Conservation (phyloP, 2,888 invertebrate species). For the Dorcus hopei region DNA sequence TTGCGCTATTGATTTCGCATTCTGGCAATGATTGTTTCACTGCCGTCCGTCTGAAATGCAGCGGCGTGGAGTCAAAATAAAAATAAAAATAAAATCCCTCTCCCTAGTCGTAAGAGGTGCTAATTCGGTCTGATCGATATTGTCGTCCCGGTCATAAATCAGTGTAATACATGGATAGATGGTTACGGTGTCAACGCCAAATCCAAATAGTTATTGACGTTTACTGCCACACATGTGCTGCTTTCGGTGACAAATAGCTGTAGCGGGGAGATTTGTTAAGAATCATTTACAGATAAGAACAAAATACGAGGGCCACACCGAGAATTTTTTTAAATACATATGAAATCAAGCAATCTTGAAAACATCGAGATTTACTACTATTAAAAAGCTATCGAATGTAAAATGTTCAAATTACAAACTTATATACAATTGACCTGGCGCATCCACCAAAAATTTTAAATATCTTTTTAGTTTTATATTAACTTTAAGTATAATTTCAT, state of each 20-base stretch:
- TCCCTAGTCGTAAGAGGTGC: conserved; percentile 22
- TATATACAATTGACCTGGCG: too few relatives aligned
- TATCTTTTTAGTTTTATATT: too few relatives aligned
- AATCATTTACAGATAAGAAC: neutral
- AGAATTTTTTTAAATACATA: too few relatives aligned
- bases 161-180: conserved; percentile 34
- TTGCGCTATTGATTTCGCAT: conserved; percentile 40
- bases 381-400: too few relatives aligned
- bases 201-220: conserved; percentile 35
- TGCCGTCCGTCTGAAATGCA: neutral
- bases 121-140: conserved; percentile 28
- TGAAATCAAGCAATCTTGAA: too few relatives aligned
- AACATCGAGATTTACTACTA: too few relatives aligned
- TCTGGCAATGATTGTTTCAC: conserved; percentile 31
- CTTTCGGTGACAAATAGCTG: conserved; percentile 21
- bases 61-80: conserved; percentile 9
- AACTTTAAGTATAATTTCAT: too few relatives aligned
- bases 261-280: conserved; percentile 1
- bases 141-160: conserved; percentile 28
- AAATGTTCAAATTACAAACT: too few relatives aligned
- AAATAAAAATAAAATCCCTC: conserved; percentile 1
- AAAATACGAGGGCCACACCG: too few relatives aligned
- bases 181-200: conserved; percentile 34
- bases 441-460: too few relatives aligned
- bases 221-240: conserved; percentile 28